A percentile compares a stretch with the other conserved stretches of the same genome.
These are phyloP conservation scores for Anguilla rostrata DNA, from an alignment of 2,113 vertebrate genomes.

Conservation along the genomic window DNA sequence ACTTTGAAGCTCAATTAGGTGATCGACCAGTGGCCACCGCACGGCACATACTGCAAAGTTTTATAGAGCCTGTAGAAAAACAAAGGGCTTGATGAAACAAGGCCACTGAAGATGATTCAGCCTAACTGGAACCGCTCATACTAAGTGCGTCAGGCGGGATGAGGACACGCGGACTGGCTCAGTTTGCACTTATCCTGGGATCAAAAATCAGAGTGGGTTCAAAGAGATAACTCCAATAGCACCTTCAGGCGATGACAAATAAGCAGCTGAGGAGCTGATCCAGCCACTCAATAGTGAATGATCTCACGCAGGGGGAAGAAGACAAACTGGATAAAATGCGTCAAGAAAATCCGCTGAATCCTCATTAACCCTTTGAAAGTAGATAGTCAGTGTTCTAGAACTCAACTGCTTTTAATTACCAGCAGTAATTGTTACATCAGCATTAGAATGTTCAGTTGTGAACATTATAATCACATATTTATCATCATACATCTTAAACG, in stretches of 20 bases:
- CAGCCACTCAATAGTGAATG: neutral
- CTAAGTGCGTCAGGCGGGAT: too few species aligned
- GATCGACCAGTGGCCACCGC: constrained; percentile 17
- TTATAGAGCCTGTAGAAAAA: neutral
- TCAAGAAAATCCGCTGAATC: neutral
- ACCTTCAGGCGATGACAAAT: neutral
- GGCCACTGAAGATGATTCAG: neutral
- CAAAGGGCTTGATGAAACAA: neutral
- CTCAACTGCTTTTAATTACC: too few species aligned
- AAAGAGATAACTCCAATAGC: neutral
- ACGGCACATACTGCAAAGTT: neutral
- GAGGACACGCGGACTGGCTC: neutral
- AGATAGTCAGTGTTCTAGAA: too few species aligned
- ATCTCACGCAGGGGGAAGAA: too few species aligned
- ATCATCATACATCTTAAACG: too few species aligned
- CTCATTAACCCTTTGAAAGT: neutral
- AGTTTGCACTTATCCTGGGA: neutral
- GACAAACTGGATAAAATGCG: too few species aligned
- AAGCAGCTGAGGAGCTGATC: neutral
- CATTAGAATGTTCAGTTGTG: too few species aligned
- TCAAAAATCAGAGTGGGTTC: neutral
- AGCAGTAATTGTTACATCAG: too few species aligned
- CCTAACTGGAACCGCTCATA: neutral
- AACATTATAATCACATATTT: too few species aligned
- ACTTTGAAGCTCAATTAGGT: constrained; percentile 16